A percentile compares a stretch with the other conserved stretches of the same genome.
Conservation (phyloP, 2,113 vertebrate species). For the Hoplias malabaricus region DNA sequence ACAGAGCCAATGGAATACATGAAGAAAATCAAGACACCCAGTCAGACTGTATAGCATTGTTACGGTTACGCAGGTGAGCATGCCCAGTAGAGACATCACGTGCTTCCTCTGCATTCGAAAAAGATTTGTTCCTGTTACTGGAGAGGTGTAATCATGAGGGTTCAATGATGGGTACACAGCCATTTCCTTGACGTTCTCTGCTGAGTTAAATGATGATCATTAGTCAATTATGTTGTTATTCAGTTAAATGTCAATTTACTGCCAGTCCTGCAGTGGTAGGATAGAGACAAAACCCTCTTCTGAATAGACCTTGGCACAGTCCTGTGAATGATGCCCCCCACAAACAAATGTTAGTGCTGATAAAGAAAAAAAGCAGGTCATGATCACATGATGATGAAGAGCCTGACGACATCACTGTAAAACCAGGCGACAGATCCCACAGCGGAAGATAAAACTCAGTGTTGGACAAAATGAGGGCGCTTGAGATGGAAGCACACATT, state of each 20-base stretch:
- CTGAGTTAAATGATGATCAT: constrained; percentile 39
- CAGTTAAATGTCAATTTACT: not conserved
- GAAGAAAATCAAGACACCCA: constrained; percentile 54
- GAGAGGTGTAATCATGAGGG: constrained; percentile 54
- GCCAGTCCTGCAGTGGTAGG: constrained; percentile 20
- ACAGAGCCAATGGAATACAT: constrained; percentile 54
- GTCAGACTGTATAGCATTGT: constrained; percentile 62
- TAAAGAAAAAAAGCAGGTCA: constrained; percentile 13
- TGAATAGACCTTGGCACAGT: constrained; percentile 7
- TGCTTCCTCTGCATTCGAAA: constrained; percentile 68
- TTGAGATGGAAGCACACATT: constrained; percentile 68
- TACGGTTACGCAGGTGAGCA: constrained; percentile 62
- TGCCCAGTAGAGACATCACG: constrained; percentile 65
- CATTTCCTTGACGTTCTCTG: constrained; percentile 40
- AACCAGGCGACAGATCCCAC: constrained; percentile 29
- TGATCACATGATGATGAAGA: constrained; percentile 30
- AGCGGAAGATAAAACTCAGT: constrained; percentile 47
- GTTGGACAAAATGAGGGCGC: constrained; percentile 60
- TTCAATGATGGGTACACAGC: constrained; percentile 20
- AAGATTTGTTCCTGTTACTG: constrained; percentile 58
- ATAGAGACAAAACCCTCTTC: constrained; percentile 4
- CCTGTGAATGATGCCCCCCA: constrained; percentile 50
- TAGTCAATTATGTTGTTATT: constrained; percentile 23
- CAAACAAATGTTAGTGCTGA: constrained; percentile 50
- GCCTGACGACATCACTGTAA: constrained; percentile 15